These are phyloP conservation scores for Notarius quadriscutis DNA, from an alignment of 2,113 vertebrate species.

Conservation along the genomic window DNA sequence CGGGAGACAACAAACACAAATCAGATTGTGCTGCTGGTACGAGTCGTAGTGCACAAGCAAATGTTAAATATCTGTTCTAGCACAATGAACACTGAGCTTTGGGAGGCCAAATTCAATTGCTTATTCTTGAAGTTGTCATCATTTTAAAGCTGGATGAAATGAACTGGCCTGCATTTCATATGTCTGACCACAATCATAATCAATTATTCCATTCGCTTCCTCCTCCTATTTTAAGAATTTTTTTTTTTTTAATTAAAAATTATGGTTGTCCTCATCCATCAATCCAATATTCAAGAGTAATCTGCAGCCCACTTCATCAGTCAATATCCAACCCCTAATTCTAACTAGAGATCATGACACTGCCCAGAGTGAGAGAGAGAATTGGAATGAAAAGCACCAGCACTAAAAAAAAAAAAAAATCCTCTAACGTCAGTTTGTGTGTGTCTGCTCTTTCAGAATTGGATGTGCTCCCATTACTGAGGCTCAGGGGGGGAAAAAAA, in stretches of 20 bases:
- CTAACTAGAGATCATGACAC: neutral
- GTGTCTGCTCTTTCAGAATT: neutral
- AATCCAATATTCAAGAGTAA: neutral
- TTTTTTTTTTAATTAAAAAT: neutral
- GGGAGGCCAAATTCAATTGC: neutral
- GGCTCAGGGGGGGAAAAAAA: neutral
- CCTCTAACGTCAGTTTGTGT: neutral
- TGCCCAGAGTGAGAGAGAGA: neutral
- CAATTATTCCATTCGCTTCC: neutral
- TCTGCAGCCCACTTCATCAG: neutral
- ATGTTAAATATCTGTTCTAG: neutral
- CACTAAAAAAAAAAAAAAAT: conserved; percentile 11
- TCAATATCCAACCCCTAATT: neutral
- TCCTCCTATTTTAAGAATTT: neutral
- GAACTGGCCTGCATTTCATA: neutral
- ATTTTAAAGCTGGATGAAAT: conserved; percentile 17
- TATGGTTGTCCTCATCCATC: neutral
- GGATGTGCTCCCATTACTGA: neutral
- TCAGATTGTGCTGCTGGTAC: neutral
- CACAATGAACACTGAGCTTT: neutral
- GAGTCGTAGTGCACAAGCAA: neutral
- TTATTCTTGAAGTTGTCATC: neutral
- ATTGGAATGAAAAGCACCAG: conserved; percentile 25
- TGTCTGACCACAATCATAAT: neutral
- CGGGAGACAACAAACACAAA: neutral